Evolutionary conservation across 2,888 invertebrate genomes (phyloP), one percentile per base, ranked within the genome.

Genomic region (Cheilosia vulpina): DNA sequence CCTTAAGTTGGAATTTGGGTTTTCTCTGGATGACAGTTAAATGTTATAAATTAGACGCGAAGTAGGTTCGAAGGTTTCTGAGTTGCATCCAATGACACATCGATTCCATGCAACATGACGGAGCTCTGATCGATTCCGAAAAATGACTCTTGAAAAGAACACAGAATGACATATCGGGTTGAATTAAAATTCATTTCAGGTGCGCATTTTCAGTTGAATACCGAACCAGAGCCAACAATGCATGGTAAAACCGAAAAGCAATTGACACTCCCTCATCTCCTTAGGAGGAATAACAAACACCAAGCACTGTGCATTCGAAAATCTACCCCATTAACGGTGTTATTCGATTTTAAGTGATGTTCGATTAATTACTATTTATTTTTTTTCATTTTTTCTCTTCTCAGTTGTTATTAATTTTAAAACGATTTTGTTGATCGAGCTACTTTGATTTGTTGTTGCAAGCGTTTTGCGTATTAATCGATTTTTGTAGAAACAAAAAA

Each of bases 111-210:
- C 4, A 4, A 38, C 38, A 38, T 38, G 38, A 38, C 13, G 13
- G 3, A 38, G 11, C 38, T 38, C 1, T 38, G 38, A 3, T 13
- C 38, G 11, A 38, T 13, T 13, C 38, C 38, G 38, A 13, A 13
- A 13, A 38, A 38, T 0, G 0, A 13, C 38, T 13, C 11, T 38
- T 38, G 34, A 13, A 38, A 13, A 38, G 4, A 0, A 4, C 13
- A 11, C 13, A 13, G 13, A 38, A 38, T 11, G 4, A 13, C 1
- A 38, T 11, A 11, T 38, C 24, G 13, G 41, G 19, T 27, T 27
- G 27, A 52, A 52, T 62, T 62, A 53, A 72, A 60, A 73, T 73
- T 73, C 63, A n/a, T 55, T 38, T 73, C 73, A 73, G 63, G 55
- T 63, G 53, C 38, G 1, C 11, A 13, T 38, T 24, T 58, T 58